Evolutionary conservation across 2,113 vertebrate species (phyloP).

Genomic region (Neolamprologus cancellatus): DNA sequence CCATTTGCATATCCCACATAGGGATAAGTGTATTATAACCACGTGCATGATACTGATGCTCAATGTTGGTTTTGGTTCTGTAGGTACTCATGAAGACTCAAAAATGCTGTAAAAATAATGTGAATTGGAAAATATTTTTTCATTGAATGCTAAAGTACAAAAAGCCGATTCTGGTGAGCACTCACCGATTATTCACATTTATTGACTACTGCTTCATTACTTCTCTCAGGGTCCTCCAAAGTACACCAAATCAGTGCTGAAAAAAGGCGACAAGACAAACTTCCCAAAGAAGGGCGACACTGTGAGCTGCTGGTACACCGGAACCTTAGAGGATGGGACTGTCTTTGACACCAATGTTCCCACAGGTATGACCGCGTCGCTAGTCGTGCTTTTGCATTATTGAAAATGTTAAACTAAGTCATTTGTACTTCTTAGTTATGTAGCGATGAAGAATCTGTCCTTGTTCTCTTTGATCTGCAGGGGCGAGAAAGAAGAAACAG

Average conservation of each 20-base stretch:
- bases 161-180: neutral
- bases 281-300: constrained; percentile 92
- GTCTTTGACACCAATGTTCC: constrained; percentile 94
- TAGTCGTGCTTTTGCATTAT: neutral
- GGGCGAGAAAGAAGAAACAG: constrained; percentile 90
- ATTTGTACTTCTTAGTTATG: neutral
- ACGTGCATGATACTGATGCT: neutral
- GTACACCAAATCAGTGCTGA: constrained; percentile 83
- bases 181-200: neutral
- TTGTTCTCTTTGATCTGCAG: constrained; percentile 58
- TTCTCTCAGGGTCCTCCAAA: constrained; percentile 83
- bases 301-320: constrained; percentile 96
- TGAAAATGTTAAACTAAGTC: neutral
- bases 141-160: neutral
- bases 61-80: fast-evolving
- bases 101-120: fast-evolving
- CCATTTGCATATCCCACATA: neutral
- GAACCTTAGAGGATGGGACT: constrained; percentile 87
- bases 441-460: neutral
- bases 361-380: constrained; percentile 61
- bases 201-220: neutral
- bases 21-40: neutral
- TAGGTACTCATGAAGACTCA: fast-evolving
- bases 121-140: neutral
- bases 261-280: constrained; percentile 93